Conservation (phyloP, 2,797 vertebrate genomes). For the Loris lydekkerianus region DNA sequence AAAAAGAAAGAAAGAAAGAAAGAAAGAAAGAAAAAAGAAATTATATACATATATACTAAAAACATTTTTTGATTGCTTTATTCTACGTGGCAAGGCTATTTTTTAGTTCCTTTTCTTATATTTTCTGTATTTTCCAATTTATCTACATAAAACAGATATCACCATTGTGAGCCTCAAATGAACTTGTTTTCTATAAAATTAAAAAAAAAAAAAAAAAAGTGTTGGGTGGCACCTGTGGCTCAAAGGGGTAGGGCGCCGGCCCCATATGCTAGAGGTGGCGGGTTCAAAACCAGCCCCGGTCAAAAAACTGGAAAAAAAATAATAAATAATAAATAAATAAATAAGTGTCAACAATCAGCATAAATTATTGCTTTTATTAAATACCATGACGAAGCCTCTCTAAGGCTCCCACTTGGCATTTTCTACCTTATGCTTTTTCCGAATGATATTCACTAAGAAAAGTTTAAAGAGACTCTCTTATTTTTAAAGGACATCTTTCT, state of each 20-base stretch:
- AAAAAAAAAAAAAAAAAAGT: neutral
- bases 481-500: slow-evolving; percentile 58
- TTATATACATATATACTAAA: neutral
- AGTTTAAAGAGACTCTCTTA: slow-evolving; percentile 45
- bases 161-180: neutral
- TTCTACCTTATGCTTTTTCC: slow-evolving; percentile 12
- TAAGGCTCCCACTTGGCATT: slow-evolving; percentile 10
- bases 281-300: too few species aligned
- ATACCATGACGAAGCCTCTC: neutral
- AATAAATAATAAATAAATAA: too few species aligned
- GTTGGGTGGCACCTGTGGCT: too few species aligned
- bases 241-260: too few species aligned
- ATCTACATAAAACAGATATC: neutral
- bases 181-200: slow-evolving; percentile 59
- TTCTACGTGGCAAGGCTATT: neutral
- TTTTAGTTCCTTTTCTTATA: slow-evolving; percentile 17
- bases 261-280: too few species aligned
- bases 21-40: too few species aligned
- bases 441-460: slow-evolving; percentile 51
- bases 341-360: slow-evolving; percentile 22
- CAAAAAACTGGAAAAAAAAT: too few species aligned
- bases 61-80: slow-evolving; percentile 38
- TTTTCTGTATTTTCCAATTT: slow-evolving; percentile 52
- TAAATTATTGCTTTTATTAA: slow-evolving; percentile 8
- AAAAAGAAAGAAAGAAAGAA: too few species aligned